Evolutionary conservation across 2,113 vertebrate genomes (phyloP).

Genomic region (Gnathonemus longibarbis): DNA sequence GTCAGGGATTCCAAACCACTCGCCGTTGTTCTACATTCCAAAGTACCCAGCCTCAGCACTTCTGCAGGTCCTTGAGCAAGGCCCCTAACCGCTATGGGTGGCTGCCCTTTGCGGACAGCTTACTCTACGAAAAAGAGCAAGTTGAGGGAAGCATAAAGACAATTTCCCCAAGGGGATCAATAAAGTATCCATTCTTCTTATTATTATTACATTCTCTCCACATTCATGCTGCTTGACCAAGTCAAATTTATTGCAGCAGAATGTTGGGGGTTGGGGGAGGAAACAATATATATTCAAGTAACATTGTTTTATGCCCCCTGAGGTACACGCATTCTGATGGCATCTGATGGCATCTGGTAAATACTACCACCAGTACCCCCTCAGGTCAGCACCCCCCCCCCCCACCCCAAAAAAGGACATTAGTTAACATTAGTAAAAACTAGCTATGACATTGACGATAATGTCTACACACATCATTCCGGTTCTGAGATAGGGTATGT

Average conservation of each 20-base stretch:
- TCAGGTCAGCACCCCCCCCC: neutral
- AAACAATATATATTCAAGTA: neutral
- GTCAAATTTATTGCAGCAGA: neutral
- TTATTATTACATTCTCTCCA: neutral
- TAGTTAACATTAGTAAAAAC: neutral
- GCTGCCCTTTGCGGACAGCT: no score
- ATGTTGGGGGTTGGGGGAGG: neutral
- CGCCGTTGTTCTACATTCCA: neutral
- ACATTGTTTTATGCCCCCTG: neutral
- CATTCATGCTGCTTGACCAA: neutral
- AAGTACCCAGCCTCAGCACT: no score
- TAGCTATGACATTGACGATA: neutral
- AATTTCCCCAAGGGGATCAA: no score
- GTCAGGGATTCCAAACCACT: neutral
- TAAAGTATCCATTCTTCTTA: no score
- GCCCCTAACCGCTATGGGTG: no score
- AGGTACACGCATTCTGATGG: neutral
- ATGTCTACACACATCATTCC: neutral
- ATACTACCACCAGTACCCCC: neutral
- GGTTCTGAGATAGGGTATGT: neutral
- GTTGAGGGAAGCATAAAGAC: no score
- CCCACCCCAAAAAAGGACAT: neutral
- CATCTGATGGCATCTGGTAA: neutral
- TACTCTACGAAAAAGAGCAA: no score
- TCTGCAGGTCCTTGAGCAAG: no score